Base-by-base conservation (phyloP, 2,113 vertebrate genomes). In the Coracopsis vasa region DNA sequence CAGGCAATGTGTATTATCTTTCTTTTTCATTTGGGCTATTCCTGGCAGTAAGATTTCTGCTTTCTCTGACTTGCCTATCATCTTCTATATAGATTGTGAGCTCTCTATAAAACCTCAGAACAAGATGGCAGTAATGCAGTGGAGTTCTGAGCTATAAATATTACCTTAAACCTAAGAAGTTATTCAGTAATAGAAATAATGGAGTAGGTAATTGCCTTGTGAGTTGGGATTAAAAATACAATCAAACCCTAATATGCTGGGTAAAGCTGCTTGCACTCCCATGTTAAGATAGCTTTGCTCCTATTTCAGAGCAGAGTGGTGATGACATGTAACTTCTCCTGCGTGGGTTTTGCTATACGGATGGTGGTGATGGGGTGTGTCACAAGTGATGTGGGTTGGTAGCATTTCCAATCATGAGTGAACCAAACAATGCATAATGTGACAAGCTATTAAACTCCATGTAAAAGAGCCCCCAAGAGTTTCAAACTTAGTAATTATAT, bases 131-230 rank as follows among this genome's bases (percentile, higher is more conserved):
- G 16, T 60, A 90, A 93, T 80, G 85, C 51, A 86, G 7, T 35
- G 62, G 61, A 77, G 28, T 86, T 67, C 81, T 92, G 88, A 94
- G 80, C 74, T 88, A 54, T 48, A 93, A 88, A 51, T 60, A 60
- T 39, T 56, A 65, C 21, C 12, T 28, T 71, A 74, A 88, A 86
- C n/a, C 31, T 21, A 88, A 44, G n/a, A 88, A 83, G 18, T 62
- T 62, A 27, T 11, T 50, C 28, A 61, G 47, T 23, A 90, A 67
- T 24, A 79, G 41, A 84, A 91, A 78, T 23, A 44, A 82, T 25
- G 25, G 24, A 51, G 47, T 37, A 54, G 53, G 23, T 45, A 51
- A 53, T 53, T 62, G 48, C 67, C 23, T 79, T 80, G 50, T 28
- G 23, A 74, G 12, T 42, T 20, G 7, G 19, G 23, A 60, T 37